phyloP scores from a whole-genome alignment of 2,797 vertebrate species.

The Etheostoma perlongum region DNA sequence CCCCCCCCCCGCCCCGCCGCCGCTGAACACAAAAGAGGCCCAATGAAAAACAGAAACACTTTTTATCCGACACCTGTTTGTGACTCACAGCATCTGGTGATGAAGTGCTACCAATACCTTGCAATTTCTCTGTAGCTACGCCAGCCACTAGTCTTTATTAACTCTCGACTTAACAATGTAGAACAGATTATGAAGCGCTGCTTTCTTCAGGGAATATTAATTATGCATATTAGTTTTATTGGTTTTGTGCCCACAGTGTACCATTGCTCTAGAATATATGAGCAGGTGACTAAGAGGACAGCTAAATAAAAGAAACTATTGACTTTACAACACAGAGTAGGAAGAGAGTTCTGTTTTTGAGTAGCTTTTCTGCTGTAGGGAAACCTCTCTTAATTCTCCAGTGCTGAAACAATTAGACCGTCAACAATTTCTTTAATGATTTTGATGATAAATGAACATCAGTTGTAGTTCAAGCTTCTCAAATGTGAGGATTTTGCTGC shows the following conservation, averaged over 20 bases:
- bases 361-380: background rate
- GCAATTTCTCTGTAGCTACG: constrained; percentile 22
- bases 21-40: constrained; percentile 2
- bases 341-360: background rate
- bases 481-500: background rate
- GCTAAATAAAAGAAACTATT: background rate
- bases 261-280: background rate
- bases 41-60: background rate
- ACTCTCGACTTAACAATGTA: constrained; percentile 32
- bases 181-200: constrained; percentile 41
- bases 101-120: constrained; percentile 44
- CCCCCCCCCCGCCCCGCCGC: background rate
- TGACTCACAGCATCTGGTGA: constrained; percentile 34
- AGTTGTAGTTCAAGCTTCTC: background rate
- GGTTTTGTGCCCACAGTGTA: constrained; percentile 17
- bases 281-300: constrained; percentile 3
- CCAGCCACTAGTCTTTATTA: constrained; percentile 42
- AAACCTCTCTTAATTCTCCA: background rate
- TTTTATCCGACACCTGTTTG: constrained; percentile 40
- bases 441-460: background rate
- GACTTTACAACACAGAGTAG: background rate
- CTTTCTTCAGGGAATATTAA: constrained; percentile 65
- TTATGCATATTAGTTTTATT: constrained; percentile 56
- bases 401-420: background rate
- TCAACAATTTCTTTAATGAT: too few relatives aligned